Evolutionary conservation across 1,140 invertebrate species (phyloP).

Genomic region (Coptotermes formosanus): DNA sequence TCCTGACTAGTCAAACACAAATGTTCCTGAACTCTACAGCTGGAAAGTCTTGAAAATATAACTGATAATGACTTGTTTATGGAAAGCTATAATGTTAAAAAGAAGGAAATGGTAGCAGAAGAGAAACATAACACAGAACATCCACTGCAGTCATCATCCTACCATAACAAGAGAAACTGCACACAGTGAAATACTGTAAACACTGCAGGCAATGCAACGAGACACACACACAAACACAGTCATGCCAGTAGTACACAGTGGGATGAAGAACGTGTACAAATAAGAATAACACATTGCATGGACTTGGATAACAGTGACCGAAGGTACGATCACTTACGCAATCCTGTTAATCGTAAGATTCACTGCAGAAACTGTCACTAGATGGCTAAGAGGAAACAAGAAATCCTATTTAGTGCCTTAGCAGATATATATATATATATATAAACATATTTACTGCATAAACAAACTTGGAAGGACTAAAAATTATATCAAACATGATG

Average conservation of each 20-base stretch:
- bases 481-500: too few species aligned
- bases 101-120: too few species aligned
- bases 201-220: neutral
- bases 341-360: constrained; percentile 86
- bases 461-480: neutral
- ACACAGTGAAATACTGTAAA: neutral
- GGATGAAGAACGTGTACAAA: neutral
- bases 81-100: too few species aligned
- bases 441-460: too few species aligned
- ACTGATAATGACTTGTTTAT: too few species aligned
- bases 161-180: neutral
- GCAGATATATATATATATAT: constrained; percentile 2
- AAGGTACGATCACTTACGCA: constrained; percentile 70
- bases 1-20: too few species aligned
- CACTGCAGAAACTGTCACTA: constrained; percentile 84
- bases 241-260: neutral
- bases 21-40: too few species aligned
- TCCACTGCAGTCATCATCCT: neutral
- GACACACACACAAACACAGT: neutral
- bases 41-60: too few species aligned
- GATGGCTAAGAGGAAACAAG: constrained; percentile 66
- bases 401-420: constrained; percentile 30
- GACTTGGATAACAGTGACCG: neutral
- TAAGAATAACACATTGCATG: neutral
- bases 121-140: too few species aligned